Evolutionary conservation across 2,888 invertebrate genomes (phyloP).

Genomic region (Scelioninae gen. 2): DNA sequence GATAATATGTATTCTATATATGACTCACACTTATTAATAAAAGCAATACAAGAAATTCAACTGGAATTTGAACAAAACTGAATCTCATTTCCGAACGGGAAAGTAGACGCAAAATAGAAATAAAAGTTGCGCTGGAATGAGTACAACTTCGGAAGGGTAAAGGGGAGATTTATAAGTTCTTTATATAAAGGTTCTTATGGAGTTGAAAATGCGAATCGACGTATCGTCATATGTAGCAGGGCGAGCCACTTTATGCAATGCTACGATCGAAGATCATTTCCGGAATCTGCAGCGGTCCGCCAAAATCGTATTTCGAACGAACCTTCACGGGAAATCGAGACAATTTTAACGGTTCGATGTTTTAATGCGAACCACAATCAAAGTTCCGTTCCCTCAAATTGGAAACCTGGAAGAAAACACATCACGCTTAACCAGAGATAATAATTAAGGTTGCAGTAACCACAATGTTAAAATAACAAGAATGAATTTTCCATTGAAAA

Average conservation of each 20-base stretch:
- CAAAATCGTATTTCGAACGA: slow-evolving; percentile 14
- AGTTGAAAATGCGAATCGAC: slow-evolving; percentile 25
- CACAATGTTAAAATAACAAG: no score
- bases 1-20: no score
- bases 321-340: slow-evolving; percentile 8
- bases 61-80: slow-evolving; percentile 21
- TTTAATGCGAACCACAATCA: slow-evolving; percentile 1
- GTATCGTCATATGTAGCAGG: slow-evolving; percentile 14
- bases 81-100: slow-evolving; percentile 18
- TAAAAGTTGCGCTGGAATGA: slow-evolving; percentile 24
- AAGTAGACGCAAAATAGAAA: slow-evolving; percentile 7
- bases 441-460: no score
- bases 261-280: slow-evolving; percentile 8
- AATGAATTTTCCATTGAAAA: no score
- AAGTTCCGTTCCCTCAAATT: slow-evolving; percentile 1
- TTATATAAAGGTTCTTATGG: slow-evolving; percentile 8
- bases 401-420: neutral
- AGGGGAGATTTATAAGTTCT: slow-evolving; percentile 4
- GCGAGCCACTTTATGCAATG: slow-evolving; percentile 14
- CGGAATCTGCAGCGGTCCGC: slow-evolving; percentile 11
- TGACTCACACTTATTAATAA: no score
- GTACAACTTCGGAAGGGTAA: neutral
- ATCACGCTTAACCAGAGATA: neutral
- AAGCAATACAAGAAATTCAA: slow-evolving; percentile 6
- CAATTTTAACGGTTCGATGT: slow-evolving; percentile 12